Percentiles rank a stretch among this genome's conserved stretches.
These are phyloP conservation scores for Actinemys pallida DNA, from an alignment of 2,113 vertebrate genomes.

Conservation along the genomic window DNA sequence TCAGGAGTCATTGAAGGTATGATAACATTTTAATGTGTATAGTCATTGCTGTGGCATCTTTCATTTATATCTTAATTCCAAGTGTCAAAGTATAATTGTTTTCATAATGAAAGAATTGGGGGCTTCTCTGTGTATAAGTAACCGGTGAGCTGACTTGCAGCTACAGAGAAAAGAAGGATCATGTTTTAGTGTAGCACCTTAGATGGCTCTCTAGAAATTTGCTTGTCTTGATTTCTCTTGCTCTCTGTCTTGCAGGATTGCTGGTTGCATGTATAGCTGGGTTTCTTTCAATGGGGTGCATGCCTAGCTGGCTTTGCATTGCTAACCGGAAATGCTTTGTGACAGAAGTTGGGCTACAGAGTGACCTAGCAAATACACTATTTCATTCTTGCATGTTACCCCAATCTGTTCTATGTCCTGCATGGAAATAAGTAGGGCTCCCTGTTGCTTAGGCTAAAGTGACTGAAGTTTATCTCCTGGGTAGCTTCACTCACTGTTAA, in stretches of 20 bases:
- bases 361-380: neutral
- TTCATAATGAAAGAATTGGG: neutral
- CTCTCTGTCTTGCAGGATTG: neutral
- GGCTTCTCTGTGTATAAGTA: neutral
- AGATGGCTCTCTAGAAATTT: neutral
- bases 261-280: neutral
- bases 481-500: neutral
- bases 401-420: neutral
- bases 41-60: constrained; percentile 9
- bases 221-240: neutral
- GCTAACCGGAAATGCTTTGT: neutral
- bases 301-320: neutral
- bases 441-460: neutral
- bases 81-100: neutral
- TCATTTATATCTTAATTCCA: neutral
- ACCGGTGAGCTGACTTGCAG: neutral
- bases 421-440: neutral
- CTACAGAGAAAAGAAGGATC: neutral
- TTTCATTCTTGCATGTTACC: neutral
- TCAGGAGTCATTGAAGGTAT: constrained; percentile 85
- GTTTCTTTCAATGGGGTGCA: neutral
- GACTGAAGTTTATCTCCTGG: neutral
- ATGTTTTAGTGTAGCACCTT: neutral
- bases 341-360: neutral
- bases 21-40: constrained; percentile 48